A percentile compares a stretch with the other conserved stretches of the same genome.
Evolutionary conservation across 2,888 invertebrate species (phyloP).

Genomic region (Cynaeus angustus): DNA sequence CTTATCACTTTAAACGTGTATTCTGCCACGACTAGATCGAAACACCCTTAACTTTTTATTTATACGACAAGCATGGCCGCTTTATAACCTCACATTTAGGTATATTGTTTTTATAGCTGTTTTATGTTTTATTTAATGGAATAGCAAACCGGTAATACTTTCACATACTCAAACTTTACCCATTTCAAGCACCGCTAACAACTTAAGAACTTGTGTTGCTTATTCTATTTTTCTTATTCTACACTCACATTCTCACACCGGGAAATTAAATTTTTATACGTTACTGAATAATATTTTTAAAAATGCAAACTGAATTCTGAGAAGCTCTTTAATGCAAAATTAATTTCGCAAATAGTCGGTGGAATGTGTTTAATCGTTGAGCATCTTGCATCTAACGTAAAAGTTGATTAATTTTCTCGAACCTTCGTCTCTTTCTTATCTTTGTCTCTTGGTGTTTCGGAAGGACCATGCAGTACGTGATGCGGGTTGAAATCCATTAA

Average conservation of each 20-base stretch:
- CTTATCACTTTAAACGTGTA: conserved; percentile 46
- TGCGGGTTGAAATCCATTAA: not conserved
- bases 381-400: not conserved
- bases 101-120: conserved; percentile 59
- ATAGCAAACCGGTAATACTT: conserved; percentile 50
- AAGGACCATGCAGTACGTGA: conserved; percentile 5
- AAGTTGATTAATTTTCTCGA: conserved; percentile 5
- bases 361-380: no score
- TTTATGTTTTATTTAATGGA: conserved; percentile 56
- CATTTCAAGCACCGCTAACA: conserved; percentile 47
- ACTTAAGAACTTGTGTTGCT: conserved; percentile 38
- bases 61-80: conserved; percentile 50
- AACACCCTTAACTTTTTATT: conserved; percentile 48
- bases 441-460: conserved; percentile 1
- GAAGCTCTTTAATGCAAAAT: no score
- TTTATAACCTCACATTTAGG: conserved; percentile 57
- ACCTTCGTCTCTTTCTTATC: not conserved
- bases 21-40: conserved; percentile 41
- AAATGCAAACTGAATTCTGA: no score
- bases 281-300: no score
- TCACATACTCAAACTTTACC: conserved; percentile 50
- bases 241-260: not conserved
- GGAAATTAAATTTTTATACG: no score
- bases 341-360: no score
- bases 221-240: conserved; percentile 24